Evolutionary conservation across 1,140 invertebrate species (phyloP).

Genomic region (Sesamia nonagrioides): DNA sequence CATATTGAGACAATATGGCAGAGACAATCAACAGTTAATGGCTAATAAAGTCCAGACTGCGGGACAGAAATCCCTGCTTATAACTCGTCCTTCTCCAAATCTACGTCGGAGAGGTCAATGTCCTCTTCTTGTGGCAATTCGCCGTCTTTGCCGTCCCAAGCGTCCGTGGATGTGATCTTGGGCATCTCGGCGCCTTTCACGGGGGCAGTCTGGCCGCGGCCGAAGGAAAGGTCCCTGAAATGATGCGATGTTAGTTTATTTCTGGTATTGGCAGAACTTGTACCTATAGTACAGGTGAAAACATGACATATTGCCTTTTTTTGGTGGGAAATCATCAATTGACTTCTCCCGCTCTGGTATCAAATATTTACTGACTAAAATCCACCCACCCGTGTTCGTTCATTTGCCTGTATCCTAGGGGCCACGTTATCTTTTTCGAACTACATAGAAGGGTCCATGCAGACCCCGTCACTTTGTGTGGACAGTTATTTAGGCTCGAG

Average conservation of each 20-base stretch:
- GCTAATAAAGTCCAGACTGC: background rate
- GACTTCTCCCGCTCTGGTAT: no score
- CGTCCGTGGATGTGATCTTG: conserved; percentile 90
- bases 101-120: conserved; percentile 96
- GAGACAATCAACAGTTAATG: conserved; percentile 15
- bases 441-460: no score
- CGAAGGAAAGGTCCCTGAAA: conserved; percentile 96
- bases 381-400: no score
- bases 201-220: conserved; percentile 96
- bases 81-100: conserved; percentile 95
- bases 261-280: no score
- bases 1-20: background rate
- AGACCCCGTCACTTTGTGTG: no score
- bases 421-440: no score
- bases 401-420: no score
- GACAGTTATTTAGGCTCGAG: no score
- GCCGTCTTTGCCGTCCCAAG: conserved; percentile 99
- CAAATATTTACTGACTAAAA: no score
- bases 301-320: no score
- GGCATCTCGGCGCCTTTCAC: conserved; percentile 96
- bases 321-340: no score
- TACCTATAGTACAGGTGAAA: no score
- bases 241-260: background rate
- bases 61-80: conserved; percentile 83
- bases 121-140: conserved; percentile 96